Evolutionary conservation across 2,113 vertebrate genomes (phyloP), one percentile per base, ranked within the genome.

Genomic region (Syrmaticus mikado): DNA sequence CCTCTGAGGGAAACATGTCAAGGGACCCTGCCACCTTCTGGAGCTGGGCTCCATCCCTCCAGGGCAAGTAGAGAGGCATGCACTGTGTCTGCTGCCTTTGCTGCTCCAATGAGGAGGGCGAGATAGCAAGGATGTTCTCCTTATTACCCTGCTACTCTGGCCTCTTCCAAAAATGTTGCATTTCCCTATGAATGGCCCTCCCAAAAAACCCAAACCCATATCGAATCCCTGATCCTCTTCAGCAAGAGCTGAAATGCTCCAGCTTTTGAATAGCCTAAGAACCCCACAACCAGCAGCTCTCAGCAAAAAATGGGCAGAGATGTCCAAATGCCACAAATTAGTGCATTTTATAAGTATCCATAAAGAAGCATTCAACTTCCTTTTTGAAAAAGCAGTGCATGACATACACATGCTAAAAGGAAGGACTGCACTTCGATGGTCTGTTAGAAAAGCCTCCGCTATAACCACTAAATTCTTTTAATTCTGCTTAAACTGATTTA

Each of bases 391-490:
- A 55, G 20, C 27, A 62, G 11, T 3, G 7, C 30, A 76, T 48
- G 27, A 43, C 38, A 89, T 40, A 84, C 38, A 6, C 85, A 89
- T 53, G 40, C 82, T 93, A 87, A 76, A 65, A 96, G 66, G 71
- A 89, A 79, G 30, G 19, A 55, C 57, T 74, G 50, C 78, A 81
- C 71, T 46, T 71, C 57, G 28, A 64, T 76, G 96, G 83, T 82
- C 88, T 89, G 71, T 82, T 86, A 53, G 72, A 92, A 91, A 71
- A 79, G 43, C 6, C 86, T 94, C 89, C 91, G 79, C 3, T 10
- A 86, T 55, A 84, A 97, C 94, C 96, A 96, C 96, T 94, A 57
- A 83, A 89, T 57, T 67, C 76, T 91, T 92, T 83, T 68, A 88
- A 83, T 79, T 67, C 85, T 28, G 7, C 62, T 62, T 75, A 80